Conservation (phyloP, 2,888 invertebrate genomes). For the Rhingia campestris region DNA sequence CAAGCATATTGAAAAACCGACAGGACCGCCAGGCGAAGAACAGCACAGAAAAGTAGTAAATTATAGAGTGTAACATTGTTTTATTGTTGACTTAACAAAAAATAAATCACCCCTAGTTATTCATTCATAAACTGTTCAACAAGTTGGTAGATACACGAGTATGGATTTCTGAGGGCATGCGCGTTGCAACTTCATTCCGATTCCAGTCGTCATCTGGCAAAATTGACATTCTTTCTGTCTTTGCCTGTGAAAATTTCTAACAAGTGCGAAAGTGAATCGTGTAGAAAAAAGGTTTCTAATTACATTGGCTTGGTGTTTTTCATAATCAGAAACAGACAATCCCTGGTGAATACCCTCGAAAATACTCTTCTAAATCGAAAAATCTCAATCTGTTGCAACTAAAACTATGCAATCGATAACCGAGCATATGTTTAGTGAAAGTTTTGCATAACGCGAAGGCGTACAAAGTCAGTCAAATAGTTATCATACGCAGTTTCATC, state of each 20-base stretch:
- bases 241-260: slow-evolving; percentile 39
- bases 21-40: slow-evolving; percentile 38
- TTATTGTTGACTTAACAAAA: slow-evolving; percentile 40
- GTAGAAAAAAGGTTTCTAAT: slow-evolving; percentile 19
- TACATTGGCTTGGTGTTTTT: background rate
- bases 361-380: background rate
- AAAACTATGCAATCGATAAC: slow-evolving; percentile 73
- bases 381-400: slow-evolving; percentile 28
- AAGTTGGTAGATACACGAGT: slow-evolving; percentile 47
- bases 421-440: slow-evolving; percentile 71
- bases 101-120: slow-evolving; percentile 15
- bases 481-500: background rate
- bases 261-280: slow-evolving; percentile 38
- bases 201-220: slow-evolving; percentile 36
- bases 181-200: slow-evolving; percentile 50
- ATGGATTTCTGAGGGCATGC: slow-evolving; percentile 38
- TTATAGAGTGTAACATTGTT: slow-evolving; percentile 2
- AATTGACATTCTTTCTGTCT: slow-evolving; percentile 26
- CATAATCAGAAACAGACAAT: background rate
- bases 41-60: slow-evolving; percentile 42
- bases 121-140: slow-evolving; percentile 64
- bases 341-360: background rate
- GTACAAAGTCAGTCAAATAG: slow-evolving; percentile 40
- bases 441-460: slow-evolving; percentile 76
- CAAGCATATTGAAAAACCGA: slow-evolving; percentile 89